Conservation (phyloP, 2,113 vertebrate genomes). For the Anguilla japonica region DNA sequence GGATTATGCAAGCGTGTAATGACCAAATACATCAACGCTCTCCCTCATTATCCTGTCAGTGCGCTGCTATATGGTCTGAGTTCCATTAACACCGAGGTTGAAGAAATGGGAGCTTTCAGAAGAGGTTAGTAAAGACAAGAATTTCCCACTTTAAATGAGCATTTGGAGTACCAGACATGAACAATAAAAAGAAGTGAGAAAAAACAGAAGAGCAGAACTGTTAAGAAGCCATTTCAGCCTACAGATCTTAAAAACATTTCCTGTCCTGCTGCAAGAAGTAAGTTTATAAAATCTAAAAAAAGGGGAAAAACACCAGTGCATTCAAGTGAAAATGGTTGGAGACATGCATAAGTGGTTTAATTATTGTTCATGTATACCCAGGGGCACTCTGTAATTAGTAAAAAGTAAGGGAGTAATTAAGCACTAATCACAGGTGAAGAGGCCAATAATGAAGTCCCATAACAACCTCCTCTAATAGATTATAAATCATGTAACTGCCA, state of each 20-base stretch:
- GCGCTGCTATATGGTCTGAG: not conserved
- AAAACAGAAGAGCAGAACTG: not conserved
- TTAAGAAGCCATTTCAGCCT: not conserved
- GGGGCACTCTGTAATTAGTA: conserved; percentile 12
- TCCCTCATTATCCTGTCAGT: not conserved
- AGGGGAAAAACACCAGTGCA: not conserved
- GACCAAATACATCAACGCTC: not conserved
- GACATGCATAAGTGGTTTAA: not conserved
- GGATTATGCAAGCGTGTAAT: not conserved
- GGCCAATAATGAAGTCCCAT: not conserved
- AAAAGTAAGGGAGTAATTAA: conserved; percentile 13
- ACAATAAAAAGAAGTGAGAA: not conserved
- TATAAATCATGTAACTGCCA: not conserved
- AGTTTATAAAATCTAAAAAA: not conserved
- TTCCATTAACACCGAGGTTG: not conserved
- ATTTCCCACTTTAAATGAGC: not conserved
- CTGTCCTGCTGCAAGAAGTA: not conserved
- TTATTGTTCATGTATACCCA: not conserved
- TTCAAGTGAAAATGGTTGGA: not conserved
- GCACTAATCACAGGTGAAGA: conserved; percentile 14
- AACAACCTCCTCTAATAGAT: not conserved
- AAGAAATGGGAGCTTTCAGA: not conserved
- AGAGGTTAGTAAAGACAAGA: not conserved
- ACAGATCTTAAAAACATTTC: not conserved
- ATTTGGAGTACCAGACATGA: not conserved